Evolutionary conservation across 2,113 vertebrate species (phyloP).

Genomic region (Platycercus adscitus): DNA sequence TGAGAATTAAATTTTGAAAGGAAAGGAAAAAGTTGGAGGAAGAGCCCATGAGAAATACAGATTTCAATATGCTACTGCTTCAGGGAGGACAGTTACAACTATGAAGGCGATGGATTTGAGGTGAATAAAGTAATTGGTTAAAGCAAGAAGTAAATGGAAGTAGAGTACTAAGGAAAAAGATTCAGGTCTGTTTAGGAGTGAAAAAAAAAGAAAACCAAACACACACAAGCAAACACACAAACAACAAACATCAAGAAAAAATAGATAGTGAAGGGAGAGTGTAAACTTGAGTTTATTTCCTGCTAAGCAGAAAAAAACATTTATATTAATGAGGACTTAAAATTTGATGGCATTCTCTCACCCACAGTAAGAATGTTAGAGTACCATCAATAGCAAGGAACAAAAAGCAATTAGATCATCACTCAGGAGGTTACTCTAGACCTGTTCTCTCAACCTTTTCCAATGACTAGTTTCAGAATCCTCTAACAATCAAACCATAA

Average conservation of each 20-base stretch:
- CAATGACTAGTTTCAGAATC: neutral
- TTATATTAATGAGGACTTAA: conserved; percentile 47
- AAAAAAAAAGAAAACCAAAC: rapidly evolving
- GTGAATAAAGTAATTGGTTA: neutral
- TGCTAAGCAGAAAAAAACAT: neutral
- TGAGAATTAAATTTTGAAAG: neutral
- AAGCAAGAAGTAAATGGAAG: neutral
- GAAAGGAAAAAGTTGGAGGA: neutral
- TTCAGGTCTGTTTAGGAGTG: neutral
- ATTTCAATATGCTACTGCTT: neutral
- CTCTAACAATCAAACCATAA: neutral
- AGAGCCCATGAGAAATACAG: neutral
- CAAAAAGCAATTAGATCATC: conserved; percentile 9
- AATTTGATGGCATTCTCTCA: conserved; percentile 35
- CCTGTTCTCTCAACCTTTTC: neutral
- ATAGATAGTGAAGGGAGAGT: neutral
- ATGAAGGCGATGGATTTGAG: neutral
- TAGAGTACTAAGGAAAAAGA: neutral
- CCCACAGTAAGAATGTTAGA: neutral
- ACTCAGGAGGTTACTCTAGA: neutral
- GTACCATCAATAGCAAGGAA: neutral
- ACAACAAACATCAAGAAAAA: neutral
- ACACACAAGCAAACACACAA: neutral
- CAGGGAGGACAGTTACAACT: neutral
- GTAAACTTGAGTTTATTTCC: neutral